Evolutionary conservation across 2,113 vertebrate species (phyloP), one percentile per base, ranked within the genome.

Genomic region (Antennarius striatus): DNA sequence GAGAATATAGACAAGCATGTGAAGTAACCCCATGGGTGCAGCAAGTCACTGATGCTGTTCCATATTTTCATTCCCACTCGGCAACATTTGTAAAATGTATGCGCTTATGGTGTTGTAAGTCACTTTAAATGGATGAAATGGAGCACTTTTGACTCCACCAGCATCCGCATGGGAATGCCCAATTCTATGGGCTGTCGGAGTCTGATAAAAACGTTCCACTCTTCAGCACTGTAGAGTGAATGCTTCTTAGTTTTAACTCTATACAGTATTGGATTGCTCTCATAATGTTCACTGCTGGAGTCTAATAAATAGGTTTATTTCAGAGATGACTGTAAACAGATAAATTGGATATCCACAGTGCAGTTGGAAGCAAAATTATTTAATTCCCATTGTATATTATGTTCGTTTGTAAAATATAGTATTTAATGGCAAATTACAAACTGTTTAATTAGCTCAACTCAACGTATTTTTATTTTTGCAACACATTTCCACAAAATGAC

Each of bases 41-140:
- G 46, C 45, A 15, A 39, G 56, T 58, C 39, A 51, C 52, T 52
- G 46, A 63, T 45, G 22, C 22, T 68, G 48, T 49, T 54, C 47
- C n/a, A 52, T 73, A 36, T 68, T 60, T 80, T 65, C 48, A 59
- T 73, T 78, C 63, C 63, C 60, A 64, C 66, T 66, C 43, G 2
- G 30, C 48, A 56, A 13, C 72, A 62, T 77, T 81, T 81, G 14
- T 49, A 43, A 80, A 73, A 79, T 75, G 1, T 22, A 68, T 71
- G 49, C 30, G 63, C 45, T 49, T 54, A 54, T 39, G 45, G 28
- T 68, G 22, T 42, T 67, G 29, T 64, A 56, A 57, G 64, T 83
- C 52, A 53, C 29, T 69, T 72, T 67, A 67, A 75, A 77, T 68
- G 73, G 67, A 63, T 65, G 58, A 82, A 61, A 75, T 68, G 30